Evolutionary conservation across 92 coral and sea anemone genomes (phyloP).

Genomic region (Isaurus tuberculatus): DNA sequence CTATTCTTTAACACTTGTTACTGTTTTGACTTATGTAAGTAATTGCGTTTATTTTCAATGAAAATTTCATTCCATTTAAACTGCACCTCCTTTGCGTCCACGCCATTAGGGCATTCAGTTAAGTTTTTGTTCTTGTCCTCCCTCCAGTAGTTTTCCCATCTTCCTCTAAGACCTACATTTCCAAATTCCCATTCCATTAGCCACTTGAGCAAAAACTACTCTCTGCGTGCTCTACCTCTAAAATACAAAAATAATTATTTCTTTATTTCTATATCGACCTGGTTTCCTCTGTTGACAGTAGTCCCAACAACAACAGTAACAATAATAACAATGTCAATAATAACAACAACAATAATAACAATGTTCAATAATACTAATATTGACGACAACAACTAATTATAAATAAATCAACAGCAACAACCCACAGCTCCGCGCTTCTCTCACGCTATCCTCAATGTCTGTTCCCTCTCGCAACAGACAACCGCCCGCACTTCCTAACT

Average conservation of each 20-base stretch:
- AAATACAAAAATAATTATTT: background rate
- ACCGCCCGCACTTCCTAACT: conserved; percentile 34
- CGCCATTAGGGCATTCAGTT: background rate
- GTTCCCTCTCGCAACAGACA: conserved; percentile 47
- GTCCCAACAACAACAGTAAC: background rate
- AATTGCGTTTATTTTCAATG: conserved; percentile 51
- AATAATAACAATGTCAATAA: background rate
- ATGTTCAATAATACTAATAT: background rate
- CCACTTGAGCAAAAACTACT: background rate
- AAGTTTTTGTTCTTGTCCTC: conserved; percentile 45
- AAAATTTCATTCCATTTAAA: conserved; percentile 45
- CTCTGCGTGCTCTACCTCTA: background rate
- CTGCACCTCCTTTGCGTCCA: background rate
- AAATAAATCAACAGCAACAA: conserved; percentile 38
- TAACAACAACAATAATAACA: background rate
- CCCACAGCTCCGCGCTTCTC: conserved; percentile 46
- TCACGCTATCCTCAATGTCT: conserved; percentile 43
- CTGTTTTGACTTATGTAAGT: conserved; percentile 48
- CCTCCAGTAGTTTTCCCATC: conserved; percentile 34
- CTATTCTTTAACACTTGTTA: conserved; percentile 9
- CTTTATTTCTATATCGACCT: background rate
- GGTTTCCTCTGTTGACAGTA: background rate
- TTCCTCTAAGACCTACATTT: too few species aligned
- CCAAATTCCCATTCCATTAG: background rate
- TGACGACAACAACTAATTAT: conserved; percentile 6